Percentiles rank a stretch among this genome's conserved stretches.
phyloP scores from a whole-genome alignment of 1,140 invertebrate species.

The Melitaea cinxia region DNA sequence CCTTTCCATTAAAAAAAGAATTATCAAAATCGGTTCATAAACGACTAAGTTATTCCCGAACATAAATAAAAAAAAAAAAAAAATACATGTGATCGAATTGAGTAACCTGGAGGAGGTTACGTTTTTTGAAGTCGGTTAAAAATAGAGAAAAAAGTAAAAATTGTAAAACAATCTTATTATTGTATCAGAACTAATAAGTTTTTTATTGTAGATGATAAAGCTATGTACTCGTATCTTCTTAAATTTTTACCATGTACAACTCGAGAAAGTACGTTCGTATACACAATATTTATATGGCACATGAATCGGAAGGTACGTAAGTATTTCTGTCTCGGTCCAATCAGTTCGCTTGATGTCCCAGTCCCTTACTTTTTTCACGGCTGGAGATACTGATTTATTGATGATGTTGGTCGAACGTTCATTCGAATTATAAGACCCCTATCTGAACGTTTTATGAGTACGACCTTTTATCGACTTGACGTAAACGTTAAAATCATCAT shows the following conservation, averaged over 20 bases:
- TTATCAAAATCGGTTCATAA: too few relatives aligned
- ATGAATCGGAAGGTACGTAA: slow-evolving; percentile 24
- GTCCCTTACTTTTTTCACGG: slow-evolving; percentile 27
- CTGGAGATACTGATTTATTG: slow-evolving; percentile 35
- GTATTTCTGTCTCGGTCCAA: slow-evolving; percentile 27
- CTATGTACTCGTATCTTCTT: background rate
- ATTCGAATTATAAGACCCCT: slow-evolving; percentile 36
- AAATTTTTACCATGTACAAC: background rate
- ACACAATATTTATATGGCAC: background rate
- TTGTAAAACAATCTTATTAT: too few relatives aligned
- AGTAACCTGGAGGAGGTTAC: too few relatives aligned
- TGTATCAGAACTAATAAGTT: too few relatives aligned
- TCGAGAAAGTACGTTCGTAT: background rate
- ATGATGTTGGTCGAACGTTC: slow-evolving; percentile 31
- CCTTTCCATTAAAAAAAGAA: too few relatives aligned
- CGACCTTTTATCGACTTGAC: slow-evolving; percentile 19
- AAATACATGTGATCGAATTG: too few relatives aligned
- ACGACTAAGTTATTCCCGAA: too few relatives aligned
- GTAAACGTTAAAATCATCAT: slow-evolving; percentile 11
- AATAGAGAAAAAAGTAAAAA: too few relatives aligned
- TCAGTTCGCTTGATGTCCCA: slow-evolving; percentile 30
- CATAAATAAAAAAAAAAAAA: too few relatives aligned
- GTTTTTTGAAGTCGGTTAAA: too few relatives aligned
- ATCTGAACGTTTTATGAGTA: slow-evolving; percentile 21
- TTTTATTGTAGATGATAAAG: too few relatives aligned